phyloP scores from a whole-genome alignment of 1,140 invertebrate genomes.

The Manduca sexta region DNA sequence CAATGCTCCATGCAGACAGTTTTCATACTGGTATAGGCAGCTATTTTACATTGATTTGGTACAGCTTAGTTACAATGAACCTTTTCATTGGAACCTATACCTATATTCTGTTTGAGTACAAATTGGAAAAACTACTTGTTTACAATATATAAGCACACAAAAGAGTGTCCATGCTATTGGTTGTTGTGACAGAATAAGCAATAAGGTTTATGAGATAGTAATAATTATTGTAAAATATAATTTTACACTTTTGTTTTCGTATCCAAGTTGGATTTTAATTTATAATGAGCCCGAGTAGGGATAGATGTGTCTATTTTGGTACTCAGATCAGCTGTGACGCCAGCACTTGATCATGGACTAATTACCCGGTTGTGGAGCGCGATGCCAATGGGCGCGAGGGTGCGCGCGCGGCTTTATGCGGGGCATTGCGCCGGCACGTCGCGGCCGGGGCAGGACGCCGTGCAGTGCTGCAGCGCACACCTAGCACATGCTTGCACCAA shows the following conservation, averaged over 20 bases:
- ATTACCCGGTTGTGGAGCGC: conserved; percentile 3
- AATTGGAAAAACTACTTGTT: too few species aligned
- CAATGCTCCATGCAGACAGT: conserved; percentile 22
- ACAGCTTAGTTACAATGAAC: background rate
- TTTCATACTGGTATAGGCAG: conserved; percentile 43
- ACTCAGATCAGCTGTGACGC: conserved; percentile 3
- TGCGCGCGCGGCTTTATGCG: too few species aligned
- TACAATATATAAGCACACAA: background rate
- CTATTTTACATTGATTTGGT: conserved; percentile 58
- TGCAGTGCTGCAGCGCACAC: too few species aligned
- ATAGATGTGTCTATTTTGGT: conserved; percentile 11
- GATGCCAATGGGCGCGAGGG: conserved; percentile 2
- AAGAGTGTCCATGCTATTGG: conserved; percentile 14
- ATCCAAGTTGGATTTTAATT: conserved; percentile 1
- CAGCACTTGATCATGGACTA: conserved; percentile 8
- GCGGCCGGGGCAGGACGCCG: too few species aligned
- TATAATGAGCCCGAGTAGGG: conserved; percentile 1
- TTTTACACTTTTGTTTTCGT: conserved; percentile 21
- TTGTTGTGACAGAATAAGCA: conserved; percentile 31
- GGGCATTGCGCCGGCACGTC: too few species aligned
- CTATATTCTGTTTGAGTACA: too few species aligned
- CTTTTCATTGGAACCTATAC: conserved; percentile 3
- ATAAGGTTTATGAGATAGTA: conserved; percentile 24
- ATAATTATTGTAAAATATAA: conserved; percentile 23
- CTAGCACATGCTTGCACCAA: background rate